A percentile compares a stretch with the other conserved stretches of the same genome.
Conservation (phyloP, 2,888 invertebrate genomes). For the Cantharis flavilabris region DNA sequence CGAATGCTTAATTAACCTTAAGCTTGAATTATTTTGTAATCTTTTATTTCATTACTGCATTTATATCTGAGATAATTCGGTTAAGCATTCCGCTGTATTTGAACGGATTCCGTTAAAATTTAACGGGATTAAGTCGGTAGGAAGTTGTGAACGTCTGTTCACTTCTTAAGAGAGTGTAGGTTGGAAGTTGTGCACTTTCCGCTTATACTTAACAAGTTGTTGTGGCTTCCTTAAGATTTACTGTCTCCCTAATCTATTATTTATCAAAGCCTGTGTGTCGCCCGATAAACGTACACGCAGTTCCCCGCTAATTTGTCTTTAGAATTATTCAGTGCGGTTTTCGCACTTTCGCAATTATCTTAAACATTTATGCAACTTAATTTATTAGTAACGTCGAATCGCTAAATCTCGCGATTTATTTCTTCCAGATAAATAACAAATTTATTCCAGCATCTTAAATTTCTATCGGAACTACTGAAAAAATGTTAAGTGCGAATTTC, state of each 20-base stretch:
- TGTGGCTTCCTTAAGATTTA: slow-evolving; percentile 27
- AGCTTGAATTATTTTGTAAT: slow-evolving; percentile 11
- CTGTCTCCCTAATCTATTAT: slow-evolving; percentile 51
- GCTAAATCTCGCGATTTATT: not conserved
- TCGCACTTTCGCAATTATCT: slow-evolving; percentile 30
- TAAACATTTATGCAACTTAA: slow-evolving; percentile 27
- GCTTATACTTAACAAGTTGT: slow-evolving; percentile 29
- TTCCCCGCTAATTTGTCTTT: slow-evolving; percentile 43
- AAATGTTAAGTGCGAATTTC: not conserved
- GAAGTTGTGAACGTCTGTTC: slow-evolving; percentile 14
- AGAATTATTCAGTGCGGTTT: slow-evolving; percentile 46
- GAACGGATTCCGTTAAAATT: slow-evolving; percentile 19
- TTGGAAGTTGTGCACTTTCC: slow-evolving; percentile 20
- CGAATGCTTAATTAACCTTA: slow-evolving; percentile 27
- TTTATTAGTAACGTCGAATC: slow-evolving; percentile 3
- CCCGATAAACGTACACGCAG: slow-evolving; percentile 50
- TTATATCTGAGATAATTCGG: slow-evolving; percentile 16
- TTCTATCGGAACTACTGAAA: not conserved
- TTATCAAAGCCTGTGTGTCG: slow-evolving; percentile 50
- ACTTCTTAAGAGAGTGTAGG: not conserved
- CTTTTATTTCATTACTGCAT: slow-evolving; percentile 22
- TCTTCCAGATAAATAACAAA: not conserved
- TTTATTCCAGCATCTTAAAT: not conserved
- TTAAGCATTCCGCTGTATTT: slow-evolving; percentile 10
- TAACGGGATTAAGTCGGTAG: slow-evolving; percentile 16